Percentiles rank a stretch among this genome's conserved stretches.
Evolutionary conservation across 2,113 vertebrate species (phyloP).

Genomic region (Trematocara stigmaticum): DNA sequence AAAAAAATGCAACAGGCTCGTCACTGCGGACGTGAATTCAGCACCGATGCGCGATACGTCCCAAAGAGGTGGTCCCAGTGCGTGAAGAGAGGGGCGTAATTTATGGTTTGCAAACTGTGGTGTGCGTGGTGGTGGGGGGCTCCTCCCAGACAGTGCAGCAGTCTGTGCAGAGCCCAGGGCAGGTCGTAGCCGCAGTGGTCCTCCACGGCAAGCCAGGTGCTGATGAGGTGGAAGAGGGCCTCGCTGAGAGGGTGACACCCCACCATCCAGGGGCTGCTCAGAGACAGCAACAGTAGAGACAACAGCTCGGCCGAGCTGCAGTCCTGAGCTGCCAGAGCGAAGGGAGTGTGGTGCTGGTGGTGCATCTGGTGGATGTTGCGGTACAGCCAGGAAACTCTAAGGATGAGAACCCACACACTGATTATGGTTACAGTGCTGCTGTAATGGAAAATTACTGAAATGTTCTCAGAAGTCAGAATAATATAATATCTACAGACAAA

Average conservation of each 20-base stretch:
- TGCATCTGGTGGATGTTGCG: constrained; percentile 64
- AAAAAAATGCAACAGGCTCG: background rate
- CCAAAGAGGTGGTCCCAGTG: constrained; percentile 76
- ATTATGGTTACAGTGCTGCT: background rate
- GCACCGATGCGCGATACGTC: constrained; percentile 27
- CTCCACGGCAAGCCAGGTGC: constrained; percentile 77
- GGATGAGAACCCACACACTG: background rate
- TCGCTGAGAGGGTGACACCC: constrained; percentile 75
- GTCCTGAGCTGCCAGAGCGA: constrained; percentile 74
- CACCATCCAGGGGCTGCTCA: constrained; percentile 52
- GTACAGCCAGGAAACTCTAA: constrained; percentile 69
- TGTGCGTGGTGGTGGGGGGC: constrained; percentile 72
- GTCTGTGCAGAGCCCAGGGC: constrained; percentile 67
- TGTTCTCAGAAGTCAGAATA: background rate
- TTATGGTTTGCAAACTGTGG: constrained; percentile 51
- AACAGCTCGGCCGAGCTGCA: constrained; percentile 65
- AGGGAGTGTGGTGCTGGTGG: constrained; percentile 62
- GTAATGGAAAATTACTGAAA: background rate
- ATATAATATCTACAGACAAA: background rate
- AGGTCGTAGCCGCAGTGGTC: constrained; percentile 79
- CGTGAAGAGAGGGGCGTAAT: constrained; percentile 78
- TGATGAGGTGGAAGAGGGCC: constrained; percentile 70
- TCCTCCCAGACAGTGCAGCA: constrained; percentile 71
- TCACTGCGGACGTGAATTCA: background rate
- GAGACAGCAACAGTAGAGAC: constrained; percentile 68